These are phyloP conservation scores for Odontomyia ornata DNA, from an alignment of 2,888 invertebrate species.

Conservation along the genomic window DNA sequence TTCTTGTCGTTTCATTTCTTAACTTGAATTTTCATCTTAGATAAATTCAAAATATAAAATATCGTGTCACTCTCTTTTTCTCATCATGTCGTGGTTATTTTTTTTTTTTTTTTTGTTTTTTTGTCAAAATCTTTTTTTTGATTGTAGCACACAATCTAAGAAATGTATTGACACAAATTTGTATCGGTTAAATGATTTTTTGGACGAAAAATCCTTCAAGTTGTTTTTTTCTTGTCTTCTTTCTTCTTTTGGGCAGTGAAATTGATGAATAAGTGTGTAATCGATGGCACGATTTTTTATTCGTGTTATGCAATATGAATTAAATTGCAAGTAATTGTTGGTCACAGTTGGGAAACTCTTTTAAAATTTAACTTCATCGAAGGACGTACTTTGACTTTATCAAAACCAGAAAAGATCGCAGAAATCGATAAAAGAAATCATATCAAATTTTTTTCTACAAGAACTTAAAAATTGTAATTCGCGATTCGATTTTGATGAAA, in stretches of 20 bases:
- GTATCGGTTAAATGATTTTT: neutral
- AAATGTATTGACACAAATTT: constrained; percentile 30
- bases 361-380: too few relatives aligned
- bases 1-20: constrained; percentile 1
- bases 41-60: too few relatives aligned
- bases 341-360: neutral
- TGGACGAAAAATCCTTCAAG: neutral
- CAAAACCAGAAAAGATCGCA: too few relatives aligned
- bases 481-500: too few relatives aligned
- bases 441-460: too few relatives aligned
- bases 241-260: neutral
- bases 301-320: neutral
- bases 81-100: neutral
- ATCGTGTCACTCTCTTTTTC: too few relatives aligned
- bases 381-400: too few relatives aligned
- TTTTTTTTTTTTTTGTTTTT: neutral
- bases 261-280: constrained; percentile 24
- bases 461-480: too few relatives aligned
- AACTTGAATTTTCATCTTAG: too few relatives aligned
- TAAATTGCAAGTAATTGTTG: constrained; percentile 17
- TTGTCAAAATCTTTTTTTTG: neutral
- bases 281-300: constrained; percentile 33
- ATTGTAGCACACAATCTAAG: neutral
- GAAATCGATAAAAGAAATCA: too few relatives aligned
- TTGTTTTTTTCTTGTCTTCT: too few relatives aligned